Evolutionary conservation across 1,140 invertebrate species (phyloP).

Genomic region (Drosophila mayri): DNA sequence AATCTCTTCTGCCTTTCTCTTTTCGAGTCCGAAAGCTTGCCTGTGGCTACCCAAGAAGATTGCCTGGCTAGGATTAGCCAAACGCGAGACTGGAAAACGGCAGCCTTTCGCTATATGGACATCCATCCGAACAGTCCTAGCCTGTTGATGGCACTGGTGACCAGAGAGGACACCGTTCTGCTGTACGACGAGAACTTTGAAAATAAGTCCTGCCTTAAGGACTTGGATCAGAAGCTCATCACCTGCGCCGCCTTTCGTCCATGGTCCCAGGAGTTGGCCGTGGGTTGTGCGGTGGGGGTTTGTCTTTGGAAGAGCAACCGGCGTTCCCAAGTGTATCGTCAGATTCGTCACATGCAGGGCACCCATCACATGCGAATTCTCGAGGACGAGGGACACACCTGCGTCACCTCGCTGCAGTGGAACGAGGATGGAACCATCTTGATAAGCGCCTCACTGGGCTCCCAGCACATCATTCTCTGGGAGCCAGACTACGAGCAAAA

Average conservation of each 20-base stretch:
- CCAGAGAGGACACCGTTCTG: constrained; percentile 13
- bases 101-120: constrained; percentile 2
- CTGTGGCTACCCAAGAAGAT: not conserved
- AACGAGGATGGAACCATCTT: constrained; percentile 20
- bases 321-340: not conserved
- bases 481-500: constrained; percentile 17
- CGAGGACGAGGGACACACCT: constrained; percentile 5
- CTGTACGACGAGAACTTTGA: not conserved
- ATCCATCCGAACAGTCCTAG: constrained; percentile 11
- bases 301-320: constrained; percentile 25
- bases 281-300: constrained; percentile 42
- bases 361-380: not conserved
- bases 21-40: not conserved
- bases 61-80: constrained; percentile 3
- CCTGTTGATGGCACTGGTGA: constrained; percentile 12
- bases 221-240: not conserved
- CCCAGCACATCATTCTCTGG: constrained; percentile 32
- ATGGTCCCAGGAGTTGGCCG: constrained; percentile 26
- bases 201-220: not conserved
- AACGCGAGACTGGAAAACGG: constrained; percentile 10
- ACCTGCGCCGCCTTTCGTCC: constrained; percentile 43
- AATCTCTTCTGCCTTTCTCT: not conserved
- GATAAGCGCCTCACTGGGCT: constrained; percentile 26
- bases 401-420: constrained; percentile 43
- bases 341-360: constrained; percentile 15